phyloP scores from a whole-genome alignment of 1,140 invertebrate species.

The Polyergus mexicanus region DNA sequence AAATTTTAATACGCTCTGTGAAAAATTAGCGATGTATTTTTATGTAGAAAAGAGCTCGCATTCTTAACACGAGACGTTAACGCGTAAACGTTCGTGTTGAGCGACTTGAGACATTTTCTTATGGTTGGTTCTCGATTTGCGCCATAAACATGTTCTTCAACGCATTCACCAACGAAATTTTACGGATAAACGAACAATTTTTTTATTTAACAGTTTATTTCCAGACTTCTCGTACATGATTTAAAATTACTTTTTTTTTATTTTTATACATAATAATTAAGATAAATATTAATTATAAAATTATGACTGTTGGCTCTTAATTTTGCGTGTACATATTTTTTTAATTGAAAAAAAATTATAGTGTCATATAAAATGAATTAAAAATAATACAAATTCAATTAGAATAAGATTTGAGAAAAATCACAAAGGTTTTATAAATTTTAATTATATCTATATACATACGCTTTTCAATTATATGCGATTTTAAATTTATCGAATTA shows the following conservation, averaged over 20 bases:
- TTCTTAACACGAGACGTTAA: not conserved
- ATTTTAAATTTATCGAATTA: conserved; percentile 1
- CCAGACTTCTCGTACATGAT: not conserved
- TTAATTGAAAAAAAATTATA: too few species aligned
- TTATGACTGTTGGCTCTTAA: not conserved
- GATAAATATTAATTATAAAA: not conserved
- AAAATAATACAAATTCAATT: not conserved
- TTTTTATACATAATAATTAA: too few species aligned
- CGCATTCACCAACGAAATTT: not conserved
- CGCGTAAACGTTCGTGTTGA: conserved; percentile 36
- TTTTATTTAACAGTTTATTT: not conserved
- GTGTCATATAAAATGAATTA: not conserved
- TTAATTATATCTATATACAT: not conserved
- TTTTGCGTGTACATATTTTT: not conserved
- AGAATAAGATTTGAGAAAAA: not conserved
- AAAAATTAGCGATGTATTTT: conserved; percentile 46
- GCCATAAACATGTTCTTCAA: not conserved
- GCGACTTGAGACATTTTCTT: not conserved
- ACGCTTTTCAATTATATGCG: not conserved
- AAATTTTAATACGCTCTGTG: conserved; percentile 15
- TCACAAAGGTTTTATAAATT: not conserved
- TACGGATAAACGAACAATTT: not conserved
- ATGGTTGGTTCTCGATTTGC: conserved; percentile 7
- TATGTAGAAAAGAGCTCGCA: conserved; percentile 20
- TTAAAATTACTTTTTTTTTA: not conserved